Percentiles rank a stretch among this genome's conserved stretches.
phyloP scores from a whole-genome alignment of 2,888 invertebrate species.

The Schizaphis graminum region DNA sequence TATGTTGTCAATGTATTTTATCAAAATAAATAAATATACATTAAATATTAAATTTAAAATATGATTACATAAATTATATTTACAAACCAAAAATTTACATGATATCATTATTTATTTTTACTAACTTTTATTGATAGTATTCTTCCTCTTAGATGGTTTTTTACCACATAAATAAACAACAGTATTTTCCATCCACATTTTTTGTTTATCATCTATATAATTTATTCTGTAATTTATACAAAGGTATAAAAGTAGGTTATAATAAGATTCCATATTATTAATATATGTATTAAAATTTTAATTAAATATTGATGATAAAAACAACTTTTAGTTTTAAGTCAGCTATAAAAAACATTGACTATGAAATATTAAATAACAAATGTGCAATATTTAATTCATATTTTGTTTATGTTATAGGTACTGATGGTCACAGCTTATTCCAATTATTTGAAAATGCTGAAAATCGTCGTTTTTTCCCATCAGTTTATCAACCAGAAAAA shows the following conservation, averaged over 20 bases:
- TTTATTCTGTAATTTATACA: not conserved
- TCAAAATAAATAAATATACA: not conserved
- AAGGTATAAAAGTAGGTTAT: not conserved
- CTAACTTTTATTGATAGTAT: not conserved
- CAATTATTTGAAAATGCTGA: conserved; percentile 35
- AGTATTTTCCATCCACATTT: not conserved
- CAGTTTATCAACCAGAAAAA: conserved; percentile 64
- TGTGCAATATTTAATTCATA: not conserved
- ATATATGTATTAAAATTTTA: not conserved
- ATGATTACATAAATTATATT: no score
- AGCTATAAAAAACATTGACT: not conserved
- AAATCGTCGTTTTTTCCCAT: conserved; percentile 48
- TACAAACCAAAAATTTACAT: not conserved
- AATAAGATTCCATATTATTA: not conserved
- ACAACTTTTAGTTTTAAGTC: not conserved
- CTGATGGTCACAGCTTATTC: conserved; percentile 39
- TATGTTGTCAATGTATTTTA: not conserved
- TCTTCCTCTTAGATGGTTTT: not conserved
- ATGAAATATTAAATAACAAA: not conserved
- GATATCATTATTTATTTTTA: not conserved
- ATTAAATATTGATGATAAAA: not conserved
- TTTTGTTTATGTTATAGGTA: conserved; percentile 42
- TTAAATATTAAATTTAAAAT: not conserved
- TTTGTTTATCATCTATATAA: not conserved
- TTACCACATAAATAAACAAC: not conserved